Evolutionary conservation across 2,113 vertebrate genomes (phyloP), one percentile per base, ranked within the genome.

Genomic region (Grammomys dolichurus): DNA sequence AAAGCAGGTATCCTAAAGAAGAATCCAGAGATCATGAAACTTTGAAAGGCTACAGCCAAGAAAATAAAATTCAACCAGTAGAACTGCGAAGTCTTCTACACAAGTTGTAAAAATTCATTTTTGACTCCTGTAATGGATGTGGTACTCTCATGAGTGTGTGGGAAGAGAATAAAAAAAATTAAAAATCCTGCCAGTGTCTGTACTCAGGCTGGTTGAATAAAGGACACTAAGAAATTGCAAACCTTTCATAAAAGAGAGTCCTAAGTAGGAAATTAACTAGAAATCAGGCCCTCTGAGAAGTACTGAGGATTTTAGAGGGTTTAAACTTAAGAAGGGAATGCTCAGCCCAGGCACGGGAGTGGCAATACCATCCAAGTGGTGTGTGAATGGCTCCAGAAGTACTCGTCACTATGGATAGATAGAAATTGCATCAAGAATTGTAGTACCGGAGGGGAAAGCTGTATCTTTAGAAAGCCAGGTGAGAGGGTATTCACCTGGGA

Each of bases 301-400:
- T 46, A 54, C 31, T 69, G 54, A 51, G 70, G 46, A 76, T 51
- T 65, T 77, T 19, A 88, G 46, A 69, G 43, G 26, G 19, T 72
- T 70, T 36, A 80, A 46, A 91, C 76, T 58, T 1, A 20, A 65
- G 87, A 88, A 89, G 56, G 77, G 58, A 72, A 85, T 17, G 12
- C 28, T 9, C 13, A 77, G 0, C 19, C 54, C 36, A 24, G 56
- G 20, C 26, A 51, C 7, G 12, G 7, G 22, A 1, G 2, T 24
- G 31, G 14, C 43, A 16, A 26, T n/a, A 0, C 0, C 20, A 56
- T 9, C 28, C 0, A 3, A 26, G 4, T 5, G 2, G 46, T n/a
- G 73, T 28, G 19, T 40, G 2, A 7, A 9, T 46, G 46, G 14
- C 12, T 90, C 63, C 54, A 43, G 78, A 46, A 73, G 17, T 48